These are phyloP conservation scores for Drosophila funebris DNA, from an alignment of 1,140 invertebrate genomes.

Conservation along the genomic window DNA sequence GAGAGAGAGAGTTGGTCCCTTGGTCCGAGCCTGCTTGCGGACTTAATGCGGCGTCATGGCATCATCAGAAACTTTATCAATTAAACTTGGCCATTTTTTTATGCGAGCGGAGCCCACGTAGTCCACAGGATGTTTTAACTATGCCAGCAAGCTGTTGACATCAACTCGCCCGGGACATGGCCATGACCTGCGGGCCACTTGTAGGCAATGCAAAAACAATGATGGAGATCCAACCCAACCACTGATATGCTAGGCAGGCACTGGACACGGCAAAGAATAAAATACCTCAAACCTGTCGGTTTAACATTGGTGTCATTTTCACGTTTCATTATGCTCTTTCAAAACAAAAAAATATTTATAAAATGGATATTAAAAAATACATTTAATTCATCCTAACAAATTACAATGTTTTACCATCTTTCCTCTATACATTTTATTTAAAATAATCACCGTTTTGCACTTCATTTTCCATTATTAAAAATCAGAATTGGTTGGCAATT, in stretches of 20 bases:
- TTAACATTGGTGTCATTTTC: constrained; percentile 12
- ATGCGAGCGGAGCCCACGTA: constrained; percentile 42
- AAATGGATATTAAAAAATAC: not conserved
- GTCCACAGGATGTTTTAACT: constrained; percentile 59
- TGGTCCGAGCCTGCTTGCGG: constrained; percentile 39
- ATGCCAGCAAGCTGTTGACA: constrained; percentile 45
- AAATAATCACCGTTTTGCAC: too few species aligned
- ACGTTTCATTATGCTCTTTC: constrained; percentile 7
- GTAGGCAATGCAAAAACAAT: constrained; percentile 39
- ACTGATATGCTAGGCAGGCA: not conserved
- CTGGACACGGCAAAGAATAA: not conserved
- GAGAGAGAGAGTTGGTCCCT: constrained; percentile 10
- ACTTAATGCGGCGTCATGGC: constrained; percentile 77
- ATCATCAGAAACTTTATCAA: constrained; percentile 77
- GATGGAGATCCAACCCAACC: not conserved
- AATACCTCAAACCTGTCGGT: not conserved
- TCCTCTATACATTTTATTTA: too few species aligned
- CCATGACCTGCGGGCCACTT: constrained; percentile 26
- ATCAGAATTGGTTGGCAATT: too few species aligned
- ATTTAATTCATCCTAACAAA: too few species aligned
- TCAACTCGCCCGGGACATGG: constrained; percentile 1
- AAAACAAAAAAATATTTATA: not conserved
- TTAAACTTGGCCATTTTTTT: constrained; percentile 77
- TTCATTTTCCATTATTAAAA: too few species aligned
- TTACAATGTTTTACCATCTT: too few species aligned